These are phyloP conservation scores for Diacarnus erythraeanus DNA, from an alignment of 37 sponge, comb jelly and placozoan species.

Conservation along the genomic window DNA sequence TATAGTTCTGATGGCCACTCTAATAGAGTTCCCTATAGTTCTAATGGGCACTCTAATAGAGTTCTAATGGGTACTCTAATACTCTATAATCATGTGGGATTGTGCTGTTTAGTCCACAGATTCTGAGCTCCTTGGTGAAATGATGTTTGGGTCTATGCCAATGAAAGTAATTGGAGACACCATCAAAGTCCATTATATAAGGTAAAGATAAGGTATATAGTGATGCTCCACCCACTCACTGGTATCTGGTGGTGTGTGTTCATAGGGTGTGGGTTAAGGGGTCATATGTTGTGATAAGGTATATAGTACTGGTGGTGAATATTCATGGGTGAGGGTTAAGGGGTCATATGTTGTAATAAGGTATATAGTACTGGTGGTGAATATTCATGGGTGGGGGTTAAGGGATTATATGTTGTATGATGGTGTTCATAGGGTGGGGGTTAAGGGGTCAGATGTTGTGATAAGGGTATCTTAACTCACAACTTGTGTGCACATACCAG, in stretches of 20 bases:
- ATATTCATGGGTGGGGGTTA: too few relatives aligned
- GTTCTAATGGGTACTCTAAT: neutral
- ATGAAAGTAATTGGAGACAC: conserved; percentile 62
- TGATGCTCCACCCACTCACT: too few relatives aligned
- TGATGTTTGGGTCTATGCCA: conserved; percentile 82
- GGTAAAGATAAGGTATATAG: conserved; percentile 25
- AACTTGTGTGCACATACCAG: too few relatives aligned
- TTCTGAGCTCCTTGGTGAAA: conserved; percentile 59
- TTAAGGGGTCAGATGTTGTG: too few relatives aligned
- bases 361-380: neutral
- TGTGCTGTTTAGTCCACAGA: conserved; percentile 51
- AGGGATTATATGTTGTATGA: too few relatives aligned
- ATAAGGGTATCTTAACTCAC: too few relatives aligned
- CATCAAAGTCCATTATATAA: conserved; percentile 73
- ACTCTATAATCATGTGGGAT: neutral
- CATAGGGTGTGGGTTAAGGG: neutral
- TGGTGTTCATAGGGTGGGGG: too few relatives aligned
- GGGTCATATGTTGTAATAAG: neutral
- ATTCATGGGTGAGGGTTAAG: neutral
- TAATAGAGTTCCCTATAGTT: neutral
- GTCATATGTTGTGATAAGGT: neutral
- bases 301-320: neutral
- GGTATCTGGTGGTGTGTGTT: too few relatives aligned
- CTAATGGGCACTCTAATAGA: too few relatives aligned
- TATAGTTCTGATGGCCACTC: neutral